Conservation (phyloP, 1,140 invertebrate genomes). For the Drosophila mauritiana region DNA sequence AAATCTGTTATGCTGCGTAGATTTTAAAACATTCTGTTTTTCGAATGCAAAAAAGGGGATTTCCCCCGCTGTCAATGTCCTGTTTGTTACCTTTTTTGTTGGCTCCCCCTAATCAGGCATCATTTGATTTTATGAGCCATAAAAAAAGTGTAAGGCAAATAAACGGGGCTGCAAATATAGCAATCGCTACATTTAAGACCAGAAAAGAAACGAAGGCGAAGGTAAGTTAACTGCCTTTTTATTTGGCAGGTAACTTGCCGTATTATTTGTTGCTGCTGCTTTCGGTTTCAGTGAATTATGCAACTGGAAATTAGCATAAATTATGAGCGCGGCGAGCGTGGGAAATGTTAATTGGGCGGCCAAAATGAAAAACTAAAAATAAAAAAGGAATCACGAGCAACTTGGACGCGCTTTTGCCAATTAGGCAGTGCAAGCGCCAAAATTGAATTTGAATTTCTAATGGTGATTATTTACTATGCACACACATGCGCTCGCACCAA, state of each 20-base stretch:
- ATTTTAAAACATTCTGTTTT: constrained; percentile 14
- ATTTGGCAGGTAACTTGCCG: constrained; percentile 25
- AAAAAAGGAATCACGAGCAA: constrained; percentile 12
- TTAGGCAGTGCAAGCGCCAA: constrained; percentile 54
- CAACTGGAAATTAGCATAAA: constrained; percentile 72
- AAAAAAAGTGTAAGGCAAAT: constrained; percentile 46
- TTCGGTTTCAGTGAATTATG: constrained; percentile 49
- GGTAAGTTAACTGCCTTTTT: background rate
- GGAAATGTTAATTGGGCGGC: constrained; percentile 28
- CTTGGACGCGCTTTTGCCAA: constrained; percentile 45
- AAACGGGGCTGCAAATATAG: constrained; percentile 47
- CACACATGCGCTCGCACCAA: constrained; percentile 23
- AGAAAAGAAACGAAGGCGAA: background rate
- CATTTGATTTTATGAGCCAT: constrained; percentile 56
- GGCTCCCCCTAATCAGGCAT: constrained; percentile 39
- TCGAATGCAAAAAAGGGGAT: background rate
- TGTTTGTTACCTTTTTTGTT: constrained; percentile 11
- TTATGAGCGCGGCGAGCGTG: constrained; percentile 41
- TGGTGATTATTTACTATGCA: constrained; percentile 68
- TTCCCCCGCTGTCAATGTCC: constrained; percentile 10
- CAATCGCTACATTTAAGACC: constrained; percentile 23
- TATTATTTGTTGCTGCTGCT: background rate
- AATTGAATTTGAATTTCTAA: constrained; percentile 77
- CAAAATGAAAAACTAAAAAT: constrained; percentile 16
- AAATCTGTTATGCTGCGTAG: constrained; percentile 5